A percentile compares a stretch with the other conserved stretches of the same genome.
Conservation (phyloP, 2,113 vertebrate species). For the Pungitius pungitius region DNA sequence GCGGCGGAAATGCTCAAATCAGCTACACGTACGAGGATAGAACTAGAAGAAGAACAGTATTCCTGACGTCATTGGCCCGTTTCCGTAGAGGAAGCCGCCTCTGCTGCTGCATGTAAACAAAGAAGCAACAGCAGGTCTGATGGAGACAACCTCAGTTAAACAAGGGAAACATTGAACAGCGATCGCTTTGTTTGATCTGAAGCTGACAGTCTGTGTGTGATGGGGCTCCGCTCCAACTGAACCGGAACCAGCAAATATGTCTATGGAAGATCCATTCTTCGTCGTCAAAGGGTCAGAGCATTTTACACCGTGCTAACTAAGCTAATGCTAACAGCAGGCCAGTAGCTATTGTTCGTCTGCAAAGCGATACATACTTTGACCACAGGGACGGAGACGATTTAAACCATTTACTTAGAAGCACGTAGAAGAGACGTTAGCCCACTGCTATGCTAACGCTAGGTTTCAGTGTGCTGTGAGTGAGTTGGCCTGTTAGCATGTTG, state of each 20-base stretch:
- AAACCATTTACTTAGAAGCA: neutral
- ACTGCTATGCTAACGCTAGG: neutral
- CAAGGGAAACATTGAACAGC: neutral
- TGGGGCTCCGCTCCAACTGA: slow-evolving; percentile 50
- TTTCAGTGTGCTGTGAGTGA: neutral
- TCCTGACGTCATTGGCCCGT: neutral
- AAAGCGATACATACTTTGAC: no score
- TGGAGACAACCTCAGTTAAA: neutral
- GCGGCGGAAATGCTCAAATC: neutral
- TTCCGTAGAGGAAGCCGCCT: neutral
- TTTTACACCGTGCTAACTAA: neutral
- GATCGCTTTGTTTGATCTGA: no score
- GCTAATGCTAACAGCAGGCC: neutral
- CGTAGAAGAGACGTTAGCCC: neutral
- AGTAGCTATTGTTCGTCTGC: no score
- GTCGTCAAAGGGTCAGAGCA: slow-evolving; percentile 94
- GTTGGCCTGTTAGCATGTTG: slow-evolving; percentile 21
- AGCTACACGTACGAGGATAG: neutral
- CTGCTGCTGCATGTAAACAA: neutral
- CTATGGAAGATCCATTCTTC: slow-evolving; percentile 99
- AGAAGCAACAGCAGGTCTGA: neutral
- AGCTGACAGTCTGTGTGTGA: slow-evolving; percentile 4
- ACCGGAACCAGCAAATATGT: slow-evolving; percentile 80
- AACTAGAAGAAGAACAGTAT: neutral
- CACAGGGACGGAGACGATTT: no score